phyloP scores from a whole-genome alignment of 2,888 invertebrate genomes.

The Deladenus siricidicola region DNA sequence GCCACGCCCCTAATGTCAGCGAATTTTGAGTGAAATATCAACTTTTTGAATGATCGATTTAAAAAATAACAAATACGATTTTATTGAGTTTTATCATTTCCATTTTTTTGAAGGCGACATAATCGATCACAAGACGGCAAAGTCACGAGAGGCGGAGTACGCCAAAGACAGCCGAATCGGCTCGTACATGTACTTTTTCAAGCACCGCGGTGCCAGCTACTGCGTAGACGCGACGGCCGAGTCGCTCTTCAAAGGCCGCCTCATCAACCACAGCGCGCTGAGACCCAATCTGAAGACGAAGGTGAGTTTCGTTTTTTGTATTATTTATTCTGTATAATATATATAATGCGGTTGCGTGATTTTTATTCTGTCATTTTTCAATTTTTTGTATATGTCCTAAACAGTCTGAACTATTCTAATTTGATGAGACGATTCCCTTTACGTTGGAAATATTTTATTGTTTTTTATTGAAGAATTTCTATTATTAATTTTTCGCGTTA shows the following conservation, averaged over 20 bases:
- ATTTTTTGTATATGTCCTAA: no score
- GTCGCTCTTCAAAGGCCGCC: conserved; percentile 75
- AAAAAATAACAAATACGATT: background rate
- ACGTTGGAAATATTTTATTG: no score
- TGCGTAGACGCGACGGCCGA: conserved; percentile 77
- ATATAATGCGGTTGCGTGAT: conserved; percentile 69
- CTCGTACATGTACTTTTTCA: conserved; percentile 99
- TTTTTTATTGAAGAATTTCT: background rate
- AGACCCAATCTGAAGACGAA: conserved; percentile 80
- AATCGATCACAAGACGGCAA: conserved; percentile 73
- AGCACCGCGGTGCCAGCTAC: conserved; percentile 62
- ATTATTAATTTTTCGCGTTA: no score
- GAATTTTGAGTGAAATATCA: no score
- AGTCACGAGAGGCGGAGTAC: conserved; percentile 72
- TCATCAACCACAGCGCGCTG: conserved; percentile 89
- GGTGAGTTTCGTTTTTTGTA: no score
- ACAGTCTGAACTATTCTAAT: no score
- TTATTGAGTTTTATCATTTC: background rate
- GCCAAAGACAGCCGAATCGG: conserved; percentile 72
- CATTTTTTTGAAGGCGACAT: conserved; percentile 63
- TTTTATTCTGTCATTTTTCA: background rate
- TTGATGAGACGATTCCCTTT: no score
- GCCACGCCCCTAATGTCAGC: no score
- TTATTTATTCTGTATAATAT: background rate
- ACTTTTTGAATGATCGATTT: no score